Evolutionary conservation across 2,113 vertebrate species (phyloP).

Genomic region (Bathybates hornii): DNA sequence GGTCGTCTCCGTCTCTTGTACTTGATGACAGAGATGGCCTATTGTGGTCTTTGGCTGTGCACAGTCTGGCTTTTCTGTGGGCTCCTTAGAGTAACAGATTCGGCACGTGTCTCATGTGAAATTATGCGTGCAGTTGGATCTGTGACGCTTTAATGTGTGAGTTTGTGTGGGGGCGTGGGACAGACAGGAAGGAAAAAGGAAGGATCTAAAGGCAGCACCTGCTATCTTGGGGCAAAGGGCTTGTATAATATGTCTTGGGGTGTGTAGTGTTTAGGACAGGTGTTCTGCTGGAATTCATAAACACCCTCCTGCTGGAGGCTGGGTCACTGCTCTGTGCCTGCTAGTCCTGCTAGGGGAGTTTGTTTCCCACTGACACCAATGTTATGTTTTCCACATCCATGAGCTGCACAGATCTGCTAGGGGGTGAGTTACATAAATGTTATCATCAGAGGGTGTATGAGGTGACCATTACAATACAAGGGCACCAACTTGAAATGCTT

Average conservation of each 20-base stretch:
- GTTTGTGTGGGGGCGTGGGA: neutral
- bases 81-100: neutral
- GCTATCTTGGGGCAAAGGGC: neutral
- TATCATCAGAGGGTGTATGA: neutral
- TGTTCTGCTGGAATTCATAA: constrained; percentile 2
- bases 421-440: neutral
- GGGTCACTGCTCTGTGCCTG: neutral
- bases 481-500: neutral
- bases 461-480: neutral
- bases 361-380: neutral
- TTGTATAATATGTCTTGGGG: neutral
- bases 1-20: neutral
- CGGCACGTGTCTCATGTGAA: constrained; percentile 7
- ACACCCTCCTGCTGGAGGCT: neutral
- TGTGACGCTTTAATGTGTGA: neutral
- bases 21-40: neutral
- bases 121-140: constrained; percentile 14
- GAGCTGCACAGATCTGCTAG: neutral
- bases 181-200: neutral
- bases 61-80: neutral
- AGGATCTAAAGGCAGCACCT: constrained; percentile 16
- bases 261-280: neutral
- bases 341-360: neutral
- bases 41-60: neutral
- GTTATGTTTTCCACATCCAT: neutral